phyloP scores from a whole-genome alignment of 2,888 invertebrate species.

The Eulithis prunata region DNA sequence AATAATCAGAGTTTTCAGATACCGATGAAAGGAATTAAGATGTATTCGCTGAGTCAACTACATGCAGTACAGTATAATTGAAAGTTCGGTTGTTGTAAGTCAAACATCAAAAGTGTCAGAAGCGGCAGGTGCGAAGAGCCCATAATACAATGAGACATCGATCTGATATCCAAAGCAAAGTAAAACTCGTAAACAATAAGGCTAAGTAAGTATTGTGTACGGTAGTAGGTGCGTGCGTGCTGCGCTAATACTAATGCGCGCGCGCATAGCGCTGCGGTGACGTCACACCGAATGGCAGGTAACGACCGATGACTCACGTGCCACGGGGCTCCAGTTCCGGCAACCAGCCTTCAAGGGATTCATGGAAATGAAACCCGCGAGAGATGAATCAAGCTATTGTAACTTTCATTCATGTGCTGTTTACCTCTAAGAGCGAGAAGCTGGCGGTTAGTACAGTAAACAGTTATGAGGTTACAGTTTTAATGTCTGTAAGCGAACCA shows the following conservation, averaged over 20 bases:
- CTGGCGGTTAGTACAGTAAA: conserved; percentile 14
- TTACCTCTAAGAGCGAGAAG: conserved; percentile 24
- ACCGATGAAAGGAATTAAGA: too few species aligned
- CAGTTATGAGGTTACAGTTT: conserved; percentile 3
- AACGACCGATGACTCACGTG: conserved; percentile 43
- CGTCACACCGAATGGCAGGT: conserved; percentile 53
- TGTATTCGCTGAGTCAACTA: too few species aligned
- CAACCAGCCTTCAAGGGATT: conserved; percentile 43
- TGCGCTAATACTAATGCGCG: conserved; percentile 43
- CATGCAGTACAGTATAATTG: too few species aligned
- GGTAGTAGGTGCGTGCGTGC: conserved; percentile 9
- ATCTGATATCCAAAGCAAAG: conserved; percentile 9
- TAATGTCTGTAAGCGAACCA: conserved; percentile 9
- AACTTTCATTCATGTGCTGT: conserved; percentile 45
- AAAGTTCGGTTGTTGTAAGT: too few species aligned
- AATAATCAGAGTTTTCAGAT: too few species aligned
- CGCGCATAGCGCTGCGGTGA: conserved; percentile 64
- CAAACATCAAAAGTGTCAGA: too few species aligned
- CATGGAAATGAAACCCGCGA: conserved; percentile 39
- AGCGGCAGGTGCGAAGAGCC: too few species aligned
- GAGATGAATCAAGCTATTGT: conserved; percentile 42
- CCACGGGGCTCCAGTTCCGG: conserved; percentile 48
- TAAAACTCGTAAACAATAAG: conserved; percentile 16
- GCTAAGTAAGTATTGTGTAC: neutral
- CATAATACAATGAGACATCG: conserved; percentile 13